Evolutionary conservation across 92 coral and sea anemone genomes (phyloP).

Genomic region (Chrysogorgia sp.): DNA sequence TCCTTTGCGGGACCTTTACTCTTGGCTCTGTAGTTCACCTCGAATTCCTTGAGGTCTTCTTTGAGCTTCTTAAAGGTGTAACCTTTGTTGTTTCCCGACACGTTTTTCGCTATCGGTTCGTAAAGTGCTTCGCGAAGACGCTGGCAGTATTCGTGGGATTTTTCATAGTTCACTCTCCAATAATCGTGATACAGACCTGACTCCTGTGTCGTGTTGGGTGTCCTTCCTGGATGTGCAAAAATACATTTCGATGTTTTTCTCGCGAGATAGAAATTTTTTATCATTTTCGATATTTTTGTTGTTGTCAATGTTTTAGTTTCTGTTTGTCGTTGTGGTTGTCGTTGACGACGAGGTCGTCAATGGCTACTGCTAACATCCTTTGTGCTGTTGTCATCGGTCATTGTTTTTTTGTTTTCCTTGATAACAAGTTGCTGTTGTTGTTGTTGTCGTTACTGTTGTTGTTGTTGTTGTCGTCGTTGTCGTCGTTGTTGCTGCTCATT

Average conservation of each 20-base stretch:
- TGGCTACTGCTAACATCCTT: no score
- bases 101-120: slow-evolving; percentile 5
- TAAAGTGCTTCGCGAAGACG: slow-evolving; percentile 11
- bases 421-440: no score
- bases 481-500: background rate
- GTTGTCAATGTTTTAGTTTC: background rate
- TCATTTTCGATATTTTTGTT: background rate
- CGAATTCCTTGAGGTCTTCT: slow-evolving; percentile 28
- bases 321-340: background rate
- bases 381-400: background rate
- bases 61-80: slow-evolving; percentile 21
- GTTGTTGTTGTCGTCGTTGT: no score
- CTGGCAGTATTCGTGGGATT: slow-evolving; percentile 14
- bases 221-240: slow-evolving; percentile 9
- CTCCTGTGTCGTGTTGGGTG: background rate
- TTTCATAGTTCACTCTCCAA: slow-evolving; percentile 21
- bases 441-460: no score
- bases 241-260: no score
- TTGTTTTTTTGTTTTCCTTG: background rate
- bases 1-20: slow-evolving; percentile 31
- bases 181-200: slow-evolving; percentile 17
- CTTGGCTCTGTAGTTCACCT: slow-evolving; percentile 17
- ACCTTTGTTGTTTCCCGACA: slow-evolving; percentile 6
- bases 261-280: no score
- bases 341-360: background rate